Conservation (phyloP, 2,888 invertebrate species). For the Anarsia innoxiella region DNA sequence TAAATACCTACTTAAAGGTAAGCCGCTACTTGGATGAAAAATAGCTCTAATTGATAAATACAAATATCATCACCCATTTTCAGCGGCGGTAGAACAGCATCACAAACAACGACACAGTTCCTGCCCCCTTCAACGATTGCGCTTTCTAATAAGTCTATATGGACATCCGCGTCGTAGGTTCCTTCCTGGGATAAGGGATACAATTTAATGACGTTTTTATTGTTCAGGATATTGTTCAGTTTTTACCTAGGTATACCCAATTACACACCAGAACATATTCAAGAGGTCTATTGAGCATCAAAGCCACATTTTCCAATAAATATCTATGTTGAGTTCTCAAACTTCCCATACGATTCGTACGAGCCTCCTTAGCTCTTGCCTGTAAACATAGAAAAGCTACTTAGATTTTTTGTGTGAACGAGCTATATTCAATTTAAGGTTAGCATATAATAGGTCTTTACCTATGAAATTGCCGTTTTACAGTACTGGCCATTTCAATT, state of each 20-base stretch:
- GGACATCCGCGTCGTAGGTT: slow-evolving; percentile 79
- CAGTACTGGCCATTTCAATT: slow-evolving; percentile 24
- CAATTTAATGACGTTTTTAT: no score
- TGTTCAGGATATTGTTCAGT: no score
- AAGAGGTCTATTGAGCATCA: slow-evolving; percentile 67
- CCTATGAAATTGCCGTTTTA: no score
- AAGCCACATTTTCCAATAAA: slow-evolving; percentile 79
- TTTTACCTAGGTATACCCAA: no score
- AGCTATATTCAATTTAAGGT: no score
- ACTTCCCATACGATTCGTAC: slow-evolving; percentile 63
- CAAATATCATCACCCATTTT: slow-evolving; percentile 76
- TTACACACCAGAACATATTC: slow-evolving; percentile 72
- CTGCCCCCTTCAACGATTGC: slow-evolving; percentile 77
- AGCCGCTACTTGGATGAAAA: no score
- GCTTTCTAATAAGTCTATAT: slow-evolving; percentile 77
- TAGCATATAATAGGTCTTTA: no score
- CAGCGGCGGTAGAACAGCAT: slow-evolving; percentile 79
- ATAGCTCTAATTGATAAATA: no score
- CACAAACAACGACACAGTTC: slow-evolving; percentile 78
- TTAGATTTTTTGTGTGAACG: background rate
- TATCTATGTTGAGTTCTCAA: slow-evolving; percentile 75
- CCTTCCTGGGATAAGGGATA: no score
- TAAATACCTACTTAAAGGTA: no score
- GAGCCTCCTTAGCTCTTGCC: slow-evolving; percentile 77
- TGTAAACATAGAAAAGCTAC: slow-evolving; percentile 41